Base-by-base conservation (phyloP, 2,797 vertebrate species). In the Saxicola maurus region DNA sequence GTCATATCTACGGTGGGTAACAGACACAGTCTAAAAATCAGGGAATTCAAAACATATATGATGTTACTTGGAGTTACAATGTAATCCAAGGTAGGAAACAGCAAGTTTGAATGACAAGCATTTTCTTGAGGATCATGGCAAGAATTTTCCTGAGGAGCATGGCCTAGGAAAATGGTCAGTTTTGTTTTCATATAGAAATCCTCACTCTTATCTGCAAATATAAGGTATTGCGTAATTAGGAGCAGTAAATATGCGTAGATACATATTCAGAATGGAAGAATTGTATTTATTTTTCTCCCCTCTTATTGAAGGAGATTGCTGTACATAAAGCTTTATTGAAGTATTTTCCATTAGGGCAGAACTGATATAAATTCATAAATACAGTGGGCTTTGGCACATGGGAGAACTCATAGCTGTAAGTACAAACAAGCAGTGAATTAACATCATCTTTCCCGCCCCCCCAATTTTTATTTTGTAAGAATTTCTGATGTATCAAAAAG, bases 371-470 rank as follows among this genome's bases (percentile, higher is more conserved):
- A 80, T 77, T 77, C 27, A 37, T 4, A 2, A 83, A 46, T 30
- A 68, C 23, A 57, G 11, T 30, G 17, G 35, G 14, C 18, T 83
- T 67, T 83, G 31, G 19, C 48, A 61, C 6, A 73, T 21, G 10
- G 18, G 10, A 69, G n/a, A 75, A 43, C 11, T 77, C 45, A 49
- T 3, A 65, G n/a, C 40, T 81, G 0, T n/a, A 59, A 79, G 8
- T 51, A 62, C 30, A 71, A 13, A 55, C 1, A 74, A 40, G 6
- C 27, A 68, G 19, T 2, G 4, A 66, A 67, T 28, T 55, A 59
- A 21, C 16, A 56, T 8, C 0, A 1, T 9, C 8, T 56, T 8
- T 20, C 15, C 9, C 0, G 0, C 4, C 1, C 6, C 5, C 7
- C 7, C 8, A 46, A 67, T 80, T 85, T 62, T 53, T 17, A 23